Evolutionary conservation across 2,888 invertebrate species (phyloP).

Genomic region (Nomada hirtipes): DNA sequence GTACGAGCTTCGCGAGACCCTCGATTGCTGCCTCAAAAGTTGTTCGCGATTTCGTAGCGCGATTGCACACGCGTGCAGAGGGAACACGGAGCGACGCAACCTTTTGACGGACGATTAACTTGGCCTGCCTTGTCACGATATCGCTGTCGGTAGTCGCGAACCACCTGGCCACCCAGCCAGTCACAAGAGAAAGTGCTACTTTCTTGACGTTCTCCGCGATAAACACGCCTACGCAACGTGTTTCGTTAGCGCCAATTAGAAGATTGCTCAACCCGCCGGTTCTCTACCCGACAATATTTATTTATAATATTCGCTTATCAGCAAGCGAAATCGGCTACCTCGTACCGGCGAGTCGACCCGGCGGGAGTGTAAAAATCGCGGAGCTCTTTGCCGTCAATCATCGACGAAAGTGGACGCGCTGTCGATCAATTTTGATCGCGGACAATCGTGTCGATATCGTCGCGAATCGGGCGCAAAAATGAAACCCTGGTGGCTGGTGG

Average conservation of each 20-base stretch:
- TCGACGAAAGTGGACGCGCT: slow-evolving; percentile 27
- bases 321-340: too few relatives aligned
- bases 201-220: not conserved
- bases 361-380: not conserved
- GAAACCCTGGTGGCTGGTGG: slow-evolving; percentile 25
- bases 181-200: not conserved
- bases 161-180: slow-evolving; percentile 45
- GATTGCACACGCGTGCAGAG: slow-evolving; percentile 21
- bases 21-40: not conserved
- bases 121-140: slow-evolving; percentile 25
- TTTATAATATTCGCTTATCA: too few relatives aligned
- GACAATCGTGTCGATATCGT: slow-evolving; percentile 57
- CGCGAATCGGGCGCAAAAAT: slow-evolving; percentile 54
- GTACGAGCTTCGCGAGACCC: not conserved
- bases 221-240: not conserved
- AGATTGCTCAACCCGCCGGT: not conserved
- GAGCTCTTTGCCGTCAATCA: slow-evolving; percentile 39
- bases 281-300: not conserved
- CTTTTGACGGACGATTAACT: slow-evolving; percentile 66
- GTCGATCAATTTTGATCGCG: slow-evolving; percentile 63
- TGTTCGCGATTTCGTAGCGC: too few relatives aligned
- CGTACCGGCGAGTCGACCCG: too few relatives aligned
- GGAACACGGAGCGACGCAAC: slow-evolving; percentile 54
- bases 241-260: not conserved
- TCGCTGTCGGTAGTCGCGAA: slow-evolving; percentile 39